Conservation (phyloP, 2,797 vertebrate species). For the Loris lydekkerianus region DNA sequence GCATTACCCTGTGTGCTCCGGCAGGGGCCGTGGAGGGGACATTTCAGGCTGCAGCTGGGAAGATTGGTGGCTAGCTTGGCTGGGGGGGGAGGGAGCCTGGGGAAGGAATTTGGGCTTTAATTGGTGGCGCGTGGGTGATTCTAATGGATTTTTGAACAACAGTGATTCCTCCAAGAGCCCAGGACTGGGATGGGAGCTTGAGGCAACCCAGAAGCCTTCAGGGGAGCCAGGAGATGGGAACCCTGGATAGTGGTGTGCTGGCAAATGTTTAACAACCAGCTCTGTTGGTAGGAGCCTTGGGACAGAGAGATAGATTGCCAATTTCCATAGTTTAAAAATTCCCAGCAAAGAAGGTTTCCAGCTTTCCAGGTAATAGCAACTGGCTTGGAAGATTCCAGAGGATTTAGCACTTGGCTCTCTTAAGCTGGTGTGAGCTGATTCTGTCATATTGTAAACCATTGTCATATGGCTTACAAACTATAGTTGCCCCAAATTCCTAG, state of each 20-base stretch:
- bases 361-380: not conserved
- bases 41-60: not conserved
- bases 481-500: not conserved
- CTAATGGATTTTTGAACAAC: not conserved
- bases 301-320: fast-evolving
- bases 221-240: not conserved
- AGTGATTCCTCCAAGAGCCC: not conserved
- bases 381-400: constrained; percentile 1
- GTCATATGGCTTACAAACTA: not conserved
- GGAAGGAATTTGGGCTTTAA: too few species aligned
- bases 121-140: not conserved
- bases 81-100: too few species aligned
- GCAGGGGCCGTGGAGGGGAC: not conserved
- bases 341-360: not conserved
- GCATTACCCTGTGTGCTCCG: fast-evolving
- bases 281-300: not conserved
- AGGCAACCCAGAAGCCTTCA: not conserved
- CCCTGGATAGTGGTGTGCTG: not conserved
- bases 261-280: not conserved
- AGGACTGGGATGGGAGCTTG: not conserved
- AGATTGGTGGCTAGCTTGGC: not conserved
- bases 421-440: not conserved
- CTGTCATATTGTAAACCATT: not conserved
- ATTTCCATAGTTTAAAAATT: not conserved
- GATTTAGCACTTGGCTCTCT: not conserved